Conservation (phyloP, 1,140 invertebrate genomes). For the Halotydeus destructor region DNA sequence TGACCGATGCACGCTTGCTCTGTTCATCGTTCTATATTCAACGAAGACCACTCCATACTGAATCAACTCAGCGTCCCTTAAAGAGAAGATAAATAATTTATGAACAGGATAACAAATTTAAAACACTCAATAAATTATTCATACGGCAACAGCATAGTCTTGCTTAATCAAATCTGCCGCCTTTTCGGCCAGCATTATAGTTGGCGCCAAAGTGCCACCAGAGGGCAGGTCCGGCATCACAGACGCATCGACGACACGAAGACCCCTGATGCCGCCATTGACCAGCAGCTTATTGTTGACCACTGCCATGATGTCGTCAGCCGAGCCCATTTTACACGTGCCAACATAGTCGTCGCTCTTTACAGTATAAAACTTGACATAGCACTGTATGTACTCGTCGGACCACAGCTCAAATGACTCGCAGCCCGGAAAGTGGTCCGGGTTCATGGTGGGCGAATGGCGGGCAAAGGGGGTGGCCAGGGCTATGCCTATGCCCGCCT, state of each 20-base stretch:
- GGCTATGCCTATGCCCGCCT: background rate
- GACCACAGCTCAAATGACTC: conserved; percentile 43
- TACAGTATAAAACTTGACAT: conserved; percentile 38
- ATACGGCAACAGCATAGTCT: too few species aligned
- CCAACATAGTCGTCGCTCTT: conserved; percentile 54
- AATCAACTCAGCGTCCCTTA: too few species aligned
- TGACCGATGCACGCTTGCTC: too few species aligned
- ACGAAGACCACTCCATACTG: too few species aligned
- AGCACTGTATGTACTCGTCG: conserved; percentile 58
- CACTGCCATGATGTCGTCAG: conserved; percentile 30
- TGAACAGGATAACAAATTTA: too few species aligned
- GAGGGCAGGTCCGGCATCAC: conserved; percentile 41
- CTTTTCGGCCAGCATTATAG: conserved; percentile 44
- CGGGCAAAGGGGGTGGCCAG: too few species aligned
- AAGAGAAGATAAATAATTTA: too few species aligned
- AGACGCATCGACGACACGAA: conserved; percentile 44
- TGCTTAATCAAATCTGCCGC: conserved; percentile 42
- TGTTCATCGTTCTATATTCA: too few species aligned
- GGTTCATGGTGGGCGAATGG: too few species aligned
- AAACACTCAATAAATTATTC: too few species aligned
- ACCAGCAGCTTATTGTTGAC: conserved; percentile 40
- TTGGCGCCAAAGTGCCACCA: conserved; percentile 44
- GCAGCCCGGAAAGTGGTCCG: conserved; percentile 47
- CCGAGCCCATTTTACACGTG: conserved; percentile 60
- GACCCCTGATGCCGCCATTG: conserved; percentile 28